These are phyloP conservation scores for Ips nitidus DNA, from an alignment of 1,140 invertebrate genomes.

Conservation along the genomic window DNA sequence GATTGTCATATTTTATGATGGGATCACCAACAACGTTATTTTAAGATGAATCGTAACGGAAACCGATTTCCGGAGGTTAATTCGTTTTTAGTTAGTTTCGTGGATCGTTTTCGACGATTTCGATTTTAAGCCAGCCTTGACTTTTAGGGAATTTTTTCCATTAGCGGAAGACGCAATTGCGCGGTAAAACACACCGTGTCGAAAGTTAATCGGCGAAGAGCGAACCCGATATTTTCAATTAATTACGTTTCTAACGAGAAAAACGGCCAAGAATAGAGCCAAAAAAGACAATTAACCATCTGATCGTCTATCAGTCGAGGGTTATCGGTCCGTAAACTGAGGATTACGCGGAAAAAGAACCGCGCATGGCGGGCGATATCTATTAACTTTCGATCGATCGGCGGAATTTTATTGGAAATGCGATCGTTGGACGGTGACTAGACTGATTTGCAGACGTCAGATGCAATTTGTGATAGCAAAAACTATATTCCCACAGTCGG, in stretches of 20 bases:
- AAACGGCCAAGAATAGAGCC: not conserved
- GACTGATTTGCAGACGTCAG: slow-evolving; percentile 36
- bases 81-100: too few relatives aligned
- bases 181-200: slow-evolving; percentile 1
- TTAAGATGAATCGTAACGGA: too few relatives aligned
- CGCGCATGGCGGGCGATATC: slow-evolving; percentile 20
- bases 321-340: slow-evolving; percentile 18
- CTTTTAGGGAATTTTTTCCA: too few relatives aligned
- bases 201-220: slow-evolving; percentile 8
- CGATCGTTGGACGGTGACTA: slow-evolving; percentile 33
- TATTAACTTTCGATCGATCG: slow-evolving; percentile 34
- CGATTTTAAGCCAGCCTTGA: too few relatives aligned
- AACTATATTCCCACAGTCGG: slow-evolving; percentile 35
- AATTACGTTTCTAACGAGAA: slow-evolving; percentile 2
- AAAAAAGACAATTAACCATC: slow-evolving; percentile 18
- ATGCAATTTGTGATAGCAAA: slow-evolving; percentile 35
- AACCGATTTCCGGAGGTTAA: too few relatives aligned
- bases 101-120: too few relatives aligned
- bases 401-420: slow-evolving; percentile 33
- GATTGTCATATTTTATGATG: too few relatives aligned
- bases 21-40: too few relatives aligned
- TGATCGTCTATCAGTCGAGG: slow-evolving; percentile 10
- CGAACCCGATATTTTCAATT: slow-evolving; percentile 7
- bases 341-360: slow-evolving; percentile 7
- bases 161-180: slow-evolving; percentile 1